Base-by-base conservation (phyloP, 2,888 invertebrate genomes). In the Tortrix viridana region DNA sequence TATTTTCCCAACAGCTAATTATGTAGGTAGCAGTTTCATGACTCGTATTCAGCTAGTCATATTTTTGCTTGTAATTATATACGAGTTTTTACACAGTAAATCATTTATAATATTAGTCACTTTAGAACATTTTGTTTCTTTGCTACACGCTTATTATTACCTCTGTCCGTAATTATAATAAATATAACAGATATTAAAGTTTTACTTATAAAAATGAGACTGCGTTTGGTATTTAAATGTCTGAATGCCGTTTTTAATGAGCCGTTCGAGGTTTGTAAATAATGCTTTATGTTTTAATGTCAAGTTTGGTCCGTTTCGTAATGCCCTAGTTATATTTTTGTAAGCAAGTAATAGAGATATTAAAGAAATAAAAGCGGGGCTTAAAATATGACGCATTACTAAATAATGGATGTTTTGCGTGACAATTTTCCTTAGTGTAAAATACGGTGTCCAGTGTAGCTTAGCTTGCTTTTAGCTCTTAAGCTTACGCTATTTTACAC, bases 231-330 rank as follows among this genome's bases (percentile, higher is more conserved):
- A 49, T 58, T 58, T 57, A 41, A 57, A 57, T 48, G 48, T 57
- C 57, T 37, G 46, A 55, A 46, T 19, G 52, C 52, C 57, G 38
- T 41, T 58, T 58, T 57, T 43, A 41, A 49, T 58, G 49, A 23
- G 41, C 38, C n/a, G n/a, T n/a, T 38, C 26, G 41, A 58, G 49
- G 58, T 49, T 58, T 41, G 18, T 32, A 32, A 32, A 23, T 58
- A 58, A 49, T 58, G 26, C 26, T 49, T 43, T 7, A 43, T 14
- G 49, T 43, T 41, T 58, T 49, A 58, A 58, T 58, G 49, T 58
- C 41, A 58, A 58, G 56, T 32, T 26, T 38, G 16, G 44, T 57
- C 1, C 32, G 3, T 32, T 32, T 9, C 12, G 32, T 32, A 32
- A 32, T 32, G 32, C 32, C 32, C 32, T 32, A 32, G 12, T 32